A percentile compares a stretch with the other conserved stretches of the same genome.
phyloP scores from a whole-genome alignment of 2,888 invertebrate genomes.

The Cephus pulcher region DNA sequence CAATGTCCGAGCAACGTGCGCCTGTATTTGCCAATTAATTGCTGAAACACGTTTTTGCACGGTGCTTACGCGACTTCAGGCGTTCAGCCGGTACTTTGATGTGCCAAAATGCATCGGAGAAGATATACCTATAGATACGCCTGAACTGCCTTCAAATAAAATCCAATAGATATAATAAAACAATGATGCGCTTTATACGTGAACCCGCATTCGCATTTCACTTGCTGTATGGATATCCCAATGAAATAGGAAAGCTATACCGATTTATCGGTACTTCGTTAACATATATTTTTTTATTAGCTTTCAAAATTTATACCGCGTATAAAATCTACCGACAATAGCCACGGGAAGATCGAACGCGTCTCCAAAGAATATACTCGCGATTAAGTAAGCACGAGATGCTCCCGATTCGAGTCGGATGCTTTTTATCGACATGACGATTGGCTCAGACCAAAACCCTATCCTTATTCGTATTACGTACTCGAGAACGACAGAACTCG shows the following conservation, averaged over 20 bases:
- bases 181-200: not conserved
- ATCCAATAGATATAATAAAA: not conserved
- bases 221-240: not conserved
- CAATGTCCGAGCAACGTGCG: slow-evolving; percentile 15
- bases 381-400: not conserved
- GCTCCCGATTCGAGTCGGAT: not conserved
- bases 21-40: slow-evolving; percentile 32
- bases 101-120: not conserved
- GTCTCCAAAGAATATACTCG: not conserved
- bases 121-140: not conserved
- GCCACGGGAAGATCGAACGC: not conserved
- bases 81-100: not conserved
- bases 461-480: not conserved
- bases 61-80: not conserved
- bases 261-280: not conserved
- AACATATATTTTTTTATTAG: not conserved
- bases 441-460: not conserved
- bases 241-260: not conserved
- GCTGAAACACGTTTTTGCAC: slow-evolving; percentile 16
- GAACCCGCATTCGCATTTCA: not conserved
- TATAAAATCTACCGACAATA: not conserved
- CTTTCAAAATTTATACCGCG: not conserved
- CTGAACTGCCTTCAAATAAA: not conserved
- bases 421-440: not conserved
- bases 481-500: not conserved